Conservation (phyloP, 2,113 vertebrate species). For the Pardalotus punctatus region DNA sequence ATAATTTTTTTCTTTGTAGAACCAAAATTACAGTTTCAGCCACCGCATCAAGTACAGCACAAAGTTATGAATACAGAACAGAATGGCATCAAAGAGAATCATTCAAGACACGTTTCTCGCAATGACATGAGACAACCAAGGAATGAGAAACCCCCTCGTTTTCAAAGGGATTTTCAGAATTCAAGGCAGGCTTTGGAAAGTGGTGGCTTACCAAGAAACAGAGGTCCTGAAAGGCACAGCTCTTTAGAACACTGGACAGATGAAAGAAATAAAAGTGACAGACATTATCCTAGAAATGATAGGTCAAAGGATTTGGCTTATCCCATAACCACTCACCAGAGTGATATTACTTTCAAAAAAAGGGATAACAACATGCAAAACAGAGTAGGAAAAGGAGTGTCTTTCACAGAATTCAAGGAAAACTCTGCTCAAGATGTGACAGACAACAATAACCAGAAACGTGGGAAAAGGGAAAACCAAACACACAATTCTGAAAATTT, state of each 20-base stretch:
- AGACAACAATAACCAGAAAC: slow-evolving; percentile 82
- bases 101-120: slow-evolving; percentile 78
- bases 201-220: slow-evolving; percentile 74
- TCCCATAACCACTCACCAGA: slow-evolving; percentile 63
- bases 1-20: slow-evolving; percentile 76
- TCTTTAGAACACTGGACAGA: slow-evolving; percentile 78
- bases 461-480: slow-evolving; percentile 80
- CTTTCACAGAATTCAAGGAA: slow-evolving; percentile 75
- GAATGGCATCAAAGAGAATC: slow-evolving; percentile 81
- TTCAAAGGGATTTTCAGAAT: slow-evolving; percentile 87
- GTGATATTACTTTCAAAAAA: slow-evolving; percentile 76
- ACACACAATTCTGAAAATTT: slow-evolving; percentile 77
- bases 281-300: slow-evolving; percentile 75
- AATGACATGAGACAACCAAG: slow-evolving; percentile 82
- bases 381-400: slow-evolving; percentile 71
- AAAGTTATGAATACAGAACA: slow-evolving; percentile 75
- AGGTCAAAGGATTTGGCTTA: slow-evolving; percentile 81
- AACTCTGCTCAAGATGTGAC: slow-evolving; percentile 69
- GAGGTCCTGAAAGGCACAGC: slow-evolving; percentile 75
- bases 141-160: slow-evolving; percentile 92
- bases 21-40: slow-evolving; percentile 79
- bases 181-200: slow-evolving; percentile 81
- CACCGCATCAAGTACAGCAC: slow-evolving; percentile 77
- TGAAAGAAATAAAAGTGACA: slow-evolving; percentile 76
- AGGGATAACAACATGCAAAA: slow-evolving; percentile 77